These are phyloP conservation scores for Eurytemora carolleeae DNA, from an alignment of 1,140 invertebrate species.

Conservation along the genomic window DNA sequence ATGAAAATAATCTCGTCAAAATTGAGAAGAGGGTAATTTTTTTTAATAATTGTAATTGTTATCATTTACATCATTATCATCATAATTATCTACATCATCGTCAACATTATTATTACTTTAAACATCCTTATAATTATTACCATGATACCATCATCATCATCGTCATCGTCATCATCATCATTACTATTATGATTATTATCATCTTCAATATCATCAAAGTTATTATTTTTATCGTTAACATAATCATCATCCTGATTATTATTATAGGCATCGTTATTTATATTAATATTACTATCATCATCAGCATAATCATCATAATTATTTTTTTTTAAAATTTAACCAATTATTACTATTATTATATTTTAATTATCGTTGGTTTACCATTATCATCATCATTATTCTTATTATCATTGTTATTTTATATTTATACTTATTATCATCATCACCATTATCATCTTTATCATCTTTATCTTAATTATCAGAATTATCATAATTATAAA, in stretches of 20 bases:
- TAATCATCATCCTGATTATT: no score
- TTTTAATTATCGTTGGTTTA: no score
- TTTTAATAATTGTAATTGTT: neutral
- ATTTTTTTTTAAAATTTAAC: no score
- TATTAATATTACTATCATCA: no score
- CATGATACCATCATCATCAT: neutral
- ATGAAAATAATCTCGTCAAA: conserved; percentile 38
- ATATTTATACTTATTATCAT: conserved; percentile 40
- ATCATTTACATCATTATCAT: neutral
- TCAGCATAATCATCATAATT: no score
- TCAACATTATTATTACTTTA: neutral
- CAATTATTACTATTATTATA: no score
- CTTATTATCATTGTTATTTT: conserved; percentile 27
- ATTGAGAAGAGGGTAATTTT: conserved; percentile 20
- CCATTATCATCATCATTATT: neutral
- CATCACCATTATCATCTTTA: neutral
- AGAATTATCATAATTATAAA: conserved; percentile 57
- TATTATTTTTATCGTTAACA: no score
- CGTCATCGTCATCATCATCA: neutral
- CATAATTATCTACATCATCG: neutral
- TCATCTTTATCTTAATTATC: conserved; percentile 41
- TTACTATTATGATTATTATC: no score
- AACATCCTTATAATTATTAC: neutral
- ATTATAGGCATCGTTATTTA: no score
- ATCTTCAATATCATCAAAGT: no score